Evolutionary conservation across 2,113 vertebrate genomes (phyloP), one percentile per base, ranked within the genome.

Genomic region (Ailuropoda melanoleuca): DNA sequence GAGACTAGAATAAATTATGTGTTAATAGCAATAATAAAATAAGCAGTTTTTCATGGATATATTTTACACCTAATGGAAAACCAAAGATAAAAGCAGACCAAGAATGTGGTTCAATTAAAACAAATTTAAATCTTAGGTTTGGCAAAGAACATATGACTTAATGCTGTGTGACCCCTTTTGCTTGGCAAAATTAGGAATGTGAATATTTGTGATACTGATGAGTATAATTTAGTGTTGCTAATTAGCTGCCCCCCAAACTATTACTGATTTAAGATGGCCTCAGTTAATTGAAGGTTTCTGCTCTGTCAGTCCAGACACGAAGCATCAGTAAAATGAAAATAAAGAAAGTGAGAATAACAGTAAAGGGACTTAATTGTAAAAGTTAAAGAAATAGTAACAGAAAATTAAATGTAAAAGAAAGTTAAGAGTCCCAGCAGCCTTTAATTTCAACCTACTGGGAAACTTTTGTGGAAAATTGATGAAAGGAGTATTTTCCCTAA

Each of bases 261-360:
- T 93, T 77, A 88, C 37, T 92, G 26, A 62, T 95, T 95, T 94
- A 50, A 87, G 95, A 37, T 89, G 29, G 29, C 3, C 90, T 66
- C 21, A 74, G 53, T 58, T 92, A 92, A 82, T 80, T 92, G 75
- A 90, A 68, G 24, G 9, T 53, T 72, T 58, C 68, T 89, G 31
- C 29, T 81, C 46, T 93, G 17, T 88, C 23, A 37, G 34, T 84
- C 31, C 81, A 15, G 9, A 77, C 26, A 48, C n/a, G 37, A 87
- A 87, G 9, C n/a, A 87, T 29, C 14, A 66, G 23, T 31, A 48
- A 78, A 88, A 84, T 46, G 21, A 77, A 60, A 95, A 80, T 72
- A 93, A 72, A 84, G 37, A 83, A n/a, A 84, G 84, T 26, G 50
- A 72, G 39, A 86, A 56, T 90, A 48, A 64, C 23, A 84, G 18